phyloP scores from a whole-genome alignment of 1,140 invertebrate species.

The Nylanderia fulva region DNA sequence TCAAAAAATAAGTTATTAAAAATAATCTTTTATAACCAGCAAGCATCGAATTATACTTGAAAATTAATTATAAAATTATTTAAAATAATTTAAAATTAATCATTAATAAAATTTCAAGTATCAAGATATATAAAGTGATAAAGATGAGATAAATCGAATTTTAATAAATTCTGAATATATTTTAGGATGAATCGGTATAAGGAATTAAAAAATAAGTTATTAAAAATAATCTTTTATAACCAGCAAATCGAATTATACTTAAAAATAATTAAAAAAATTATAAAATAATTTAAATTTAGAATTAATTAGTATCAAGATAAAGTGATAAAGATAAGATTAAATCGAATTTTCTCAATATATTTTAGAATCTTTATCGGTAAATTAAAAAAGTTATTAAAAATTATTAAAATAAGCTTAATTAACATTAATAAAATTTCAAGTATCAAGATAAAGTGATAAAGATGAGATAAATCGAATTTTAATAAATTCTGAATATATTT shows the following conservation, averaged over 20 bases:
- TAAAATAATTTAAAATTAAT: neutral
- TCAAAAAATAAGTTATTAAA: neutral
- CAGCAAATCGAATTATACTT: neutral
- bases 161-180: constrained; percentile 10
- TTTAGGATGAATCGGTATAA: too few relatives aligned
- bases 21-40: neutral
- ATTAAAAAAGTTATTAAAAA: too few relatives aligned
- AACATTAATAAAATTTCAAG: neutral
- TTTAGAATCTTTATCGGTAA: too few relatives aligned
- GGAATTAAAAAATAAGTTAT: neutral
- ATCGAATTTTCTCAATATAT: too few relatives aligned
- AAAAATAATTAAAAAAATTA: neutral
- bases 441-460: neutral
- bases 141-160: neutral
- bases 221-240: neutral
- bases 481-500: constrained; percentile 17
- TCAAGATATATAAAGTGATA: neutral
- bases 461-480: neutral
- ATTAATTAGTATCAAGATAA: too few relatives aligned
- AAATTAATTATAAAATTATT: neutral
- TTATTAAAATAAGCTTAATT: too few relatives aligned
- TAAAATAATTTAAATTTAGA: neutral
- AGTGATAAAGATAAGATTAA: too few relatives aligned
- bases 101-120: neutral
- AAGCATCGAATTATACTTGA: neutral